phyloP scores from a whole-genome alignment of 2,797 vertebrate genomes.

The Syndactyla subalaris region DNA sequence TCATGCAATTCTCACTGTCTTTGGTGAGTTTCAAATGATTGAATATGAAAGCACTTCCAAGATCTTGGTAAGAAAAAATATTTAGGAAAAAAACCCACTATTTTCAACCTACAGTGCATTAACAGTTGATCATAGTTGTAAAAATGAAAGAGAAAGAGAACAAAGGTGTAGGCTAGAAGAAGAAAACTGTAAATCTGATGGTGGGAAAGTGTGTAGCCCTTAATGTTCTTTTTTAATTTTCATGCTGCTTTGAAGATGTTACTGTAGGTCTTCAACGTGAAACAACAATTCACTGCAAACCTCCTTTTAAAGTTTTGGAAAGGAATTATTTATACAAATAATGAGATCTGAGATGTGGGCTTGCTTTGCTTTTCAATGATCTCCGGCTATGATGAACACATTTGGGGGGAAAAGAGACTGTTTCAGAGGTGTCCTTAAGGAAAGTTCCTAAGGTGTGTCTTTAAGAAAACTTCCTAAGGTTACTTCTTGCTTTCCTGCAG shows the following conservation, averaged over 20 bases:
- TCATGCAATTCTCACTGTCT: not conserved
- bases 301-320: not conserved
- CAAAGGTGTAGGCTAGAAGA: not conserved
- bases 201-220: not conserved
- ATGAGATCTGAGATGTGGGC: not conserved
- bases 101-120: not conserved
- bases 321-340: not conserved
- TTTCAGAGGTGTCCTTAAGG: not conserved
- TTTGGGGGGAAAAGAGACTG: accelerated
- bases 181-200: not conserved
- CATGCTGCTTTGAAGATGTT: not conserved
- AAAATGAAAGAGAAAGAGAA: not conserved
- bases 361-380: not conserved
- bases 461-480: not conserved
- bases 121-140: not conserved
- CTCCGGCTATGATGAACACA: not conserved
- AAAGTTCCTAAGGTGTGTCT: not conserved
- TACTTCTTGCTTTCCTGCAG: not conserved
- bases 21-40: not conserved
- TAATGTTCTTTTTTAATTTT: not conserved
- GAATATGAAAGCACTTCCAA: not conserved
- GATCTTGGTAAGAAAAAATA: not conserved
- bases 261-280: not conserved
- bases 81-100: not conserved
- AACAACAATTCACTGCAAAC: not conserved